Evolutionary conservation across 2,888 invertebrate species (phyloP).

Genomic region (Callyntrura guangdongensis): DNA sequence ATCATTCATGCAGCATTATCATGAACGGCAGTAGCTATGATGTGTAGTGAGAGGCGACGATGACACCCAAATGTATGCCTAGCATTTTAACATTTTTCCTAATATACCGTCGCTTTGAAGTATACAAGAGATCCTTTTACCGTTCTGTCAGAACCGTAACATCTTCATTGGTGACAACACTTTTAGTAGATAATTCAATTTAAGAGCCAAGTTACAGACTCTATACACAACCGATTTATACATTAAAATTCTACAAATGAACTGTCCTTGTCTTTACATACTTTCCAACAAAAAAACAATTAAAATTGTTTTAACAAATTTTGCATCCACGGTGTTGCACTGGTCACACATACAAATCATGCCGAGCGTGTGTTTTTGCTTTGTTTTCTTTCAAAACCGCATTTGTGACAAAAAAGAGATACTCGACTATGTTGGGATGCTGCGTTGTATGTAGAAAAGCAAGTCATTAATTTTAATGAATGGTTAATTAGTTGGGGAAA

Average conservation of each 20-base stretch:
- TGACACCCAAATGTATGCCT: slow-evolving; percentile 67
- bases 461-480: slow-evolving; percentile 46
- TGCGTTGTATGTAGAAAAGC: neutral
- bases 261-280: slow-evolving; percentile 3
- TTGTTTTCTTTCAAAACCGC: no score
- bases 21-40: no score
- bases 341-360: no score
- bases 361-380: no score
- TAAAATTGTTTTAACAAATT: neutral
- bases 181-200: slow-evolving; percentile 23
- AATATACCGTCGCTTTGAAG: slow-evolving; percentile 45
- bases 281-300: slow-evolving; percentile 40
- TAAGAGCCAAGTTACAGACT: slow-evolving; percentile 19
- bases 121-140: slow-evolving; percentile 29
- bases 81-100: slow-evolving; percentile 61
- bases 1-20: no score
- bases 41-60: neutral
- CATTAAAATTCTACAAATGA: neutral
- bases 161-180: neutral
- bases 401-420: neutral
- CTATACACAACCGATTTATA: neutral
- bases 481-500: slow-evolving; percentile 29
- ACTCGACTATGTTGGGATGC: neutral
- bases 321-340: neutral
- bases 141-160: slow-evolving; percentile 18